Base-by-base conservation (phyloP, 2,888 invertebrate species). In the Frankliniella intonsa region DNA sequence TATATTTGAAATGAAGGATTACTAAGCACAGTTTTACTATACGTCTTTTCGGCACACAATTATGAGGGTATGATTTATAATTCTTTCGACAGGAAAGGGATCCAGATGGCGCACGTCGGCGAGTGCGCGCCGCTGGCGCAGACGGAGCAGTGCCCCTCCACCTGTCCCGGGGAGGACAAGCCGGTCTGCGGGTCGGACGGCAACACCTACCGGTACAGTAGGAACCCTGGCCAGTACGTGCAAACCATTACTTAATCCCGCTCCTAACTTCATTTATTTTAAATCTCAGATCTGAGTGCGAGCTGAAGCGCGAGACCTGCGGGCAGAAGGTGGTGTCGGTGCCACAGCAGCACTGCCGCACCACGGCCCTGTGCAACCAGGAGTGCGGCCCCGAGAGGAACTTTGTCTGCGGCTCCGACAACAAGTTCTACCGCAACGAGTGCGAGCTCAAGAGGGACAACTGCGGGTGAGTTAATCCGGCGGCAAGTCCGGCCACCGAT, bases 151-250 rank as follows among this genome's bases (percentile, higher is more conserved):
- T 94, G 94, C 87, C 91, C 91, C 88, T 90, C 86, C 89, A 87
- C 88, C 82, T 92, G 92, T 86, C 89, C 88, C 84, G 88, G 90
- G 84, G 88, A 90, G 83, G 91, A 89, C 83, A 90, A 94, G 85
- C 95, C 95, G n/a, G 92, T 95, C 84, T 96, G 96, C 86, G 96
- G 95, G 14, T 95, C 95, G 62, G 96, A 96, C 87, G 95, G 96
- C 84, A 96, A 96, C 86, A 95, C 95, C 84, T 96, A 96, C 88
- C 93, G 91, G 92, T 93, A 88, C 38, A 38, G 38, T 38, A 38
- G 38, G 38, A 5, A 38, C 2, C 38, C 38, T 38, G 38, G 38
- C 55, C 17, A 2, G 8, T 55, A 2, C 11, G 55, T 2, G 55
- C 55, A 55, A 55, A 55, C 17, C 3, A 8, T 55, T 55, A 5